A percentile compares a stretch with the other conserved stretches of the same genome.
Evolutionary conservation across 2,113 vertebrate genomes (phyloP).

Genomic region (Australoheros scitulus): DNA sequence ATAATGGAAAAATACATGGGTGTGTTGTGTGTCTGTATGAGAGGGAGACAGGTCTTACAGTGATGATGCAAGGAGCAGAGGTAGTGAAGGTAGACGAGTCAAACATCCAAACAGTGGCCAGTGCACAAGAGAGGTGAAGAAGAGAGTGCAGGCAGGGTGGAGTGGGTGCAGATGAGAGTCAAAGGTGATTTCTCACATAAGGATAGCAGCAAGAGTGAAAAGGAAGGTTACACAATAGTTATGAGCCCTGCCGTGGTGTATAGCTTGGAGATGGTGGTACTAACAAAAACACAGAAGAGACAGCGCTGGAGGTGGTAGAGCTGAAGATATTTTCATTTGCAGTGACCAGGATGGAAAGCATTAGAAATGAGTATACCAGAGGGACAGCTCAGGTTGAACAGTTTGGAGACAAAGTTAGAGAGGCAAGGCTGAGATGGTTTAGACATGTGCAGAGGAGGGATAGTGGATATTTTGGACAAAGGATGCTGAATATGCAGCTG

Average conservation of each 20-base stretch:
- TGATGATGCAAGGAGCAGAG: not conserved
- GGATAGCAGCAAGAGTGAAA: not conserved
- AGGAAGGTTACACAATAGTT: not conserved
- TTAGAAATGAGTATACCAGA: too few species aligned
- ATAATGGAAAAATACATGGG: not conserved
- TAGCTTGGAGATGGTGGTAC: not conserved
- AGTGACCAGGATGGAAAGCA: too few species aligned
- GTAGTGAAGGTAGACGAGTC: not conserved
- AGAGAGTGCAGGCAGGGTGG: not conserved
- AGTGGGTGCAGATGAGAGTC: not conserved
- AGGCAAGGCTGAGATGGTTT: not conserved
- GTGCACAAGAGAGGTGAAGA: not conserved
- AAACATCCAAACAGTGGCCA: not conserved
- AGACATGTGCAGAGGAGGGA: not conserved
- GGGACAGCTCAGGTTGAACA: too few species aligned
- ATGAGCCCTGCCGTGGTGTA: not conserved
- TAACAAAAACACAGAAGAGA: too few species aligned
- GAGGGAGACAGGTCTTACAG: not conserved
- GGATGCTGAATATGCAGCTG: not conserved
- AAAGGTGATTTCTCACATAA: not conserved
- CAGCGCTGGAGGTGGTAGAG: too few species aligned
- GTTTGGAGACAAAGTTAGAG: not conserved
- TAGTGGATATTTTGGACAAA: not conserved
- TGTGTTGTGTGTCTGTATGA: not conserved
- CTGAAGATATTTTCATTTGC: too few species aligned